Evolutionary conservation across 2,888 invertebrate genomes (phyloP), one percentile per base, ranked within the genome.

Genomic region (Platycheirus albimanus): DNA sequence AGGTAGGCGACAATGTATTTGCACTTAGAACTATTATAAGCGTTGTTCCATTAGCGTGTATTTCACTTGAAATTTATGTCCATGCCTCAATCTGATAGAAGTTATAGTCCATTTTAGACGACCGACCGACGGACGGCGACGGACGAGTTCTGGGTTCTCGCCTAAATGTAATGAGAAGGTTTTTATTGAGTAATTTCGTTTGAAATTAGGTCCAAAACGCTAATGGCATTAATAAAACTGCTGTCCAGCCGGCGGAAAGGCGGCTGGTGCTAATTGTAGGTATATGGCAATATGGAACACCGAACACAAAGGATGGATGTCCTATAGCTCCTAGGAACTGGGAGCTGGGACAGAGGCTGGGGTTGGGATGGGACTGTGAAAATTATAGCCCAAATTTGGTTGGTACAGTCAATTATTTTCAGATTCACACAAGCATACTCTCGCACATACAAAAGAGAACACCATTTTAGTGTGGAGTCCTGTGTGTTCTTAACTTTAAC

Each of bases 341-440:
- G n/a, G n/a, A n/a, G n/a, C n/a, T n/a, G n/a, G n/a, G n/a, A n/a
- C n/a, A n/a, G n/a, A n/a, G n/a, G n/a, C n/a, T n/a, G n/a, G n/a
- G n/a, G n/a, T n/a, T n/a, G n/a, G n/a, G n/a, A n/a, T n/a, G 38
- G 19, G 38, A 28, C 33, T 17, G 10, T 33, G 15, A 78, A 49
- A 81, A 67, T 78, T 83, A 83, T 69, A 54, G 67, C 78, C 49
- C 45, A 56, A 72, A 83, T 45, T 67, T 54, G 66, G 64, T 81
- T 71, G 78, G 72, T 52, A 63, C 63, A 83, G 61, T 83, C 78
- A 83, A 83, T 83, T 83, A 83, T 83, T 83, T 78, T 83, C 74
- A 72, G 72, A 67, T 77, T 71, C 72, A 7, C 49, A 54, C 13
- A 47, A 43, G 28, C 11, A n/a, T n/a, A n/a, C n/a, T n/a, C n/a